Percentiles rank a stretch among this genome's conserved stretches.
These are phyloP conservation scores for Cladopsammia gracilis DNA, from an alignment of 64 coral and sea anemone species.

Conservation along the genomic window DNA sequence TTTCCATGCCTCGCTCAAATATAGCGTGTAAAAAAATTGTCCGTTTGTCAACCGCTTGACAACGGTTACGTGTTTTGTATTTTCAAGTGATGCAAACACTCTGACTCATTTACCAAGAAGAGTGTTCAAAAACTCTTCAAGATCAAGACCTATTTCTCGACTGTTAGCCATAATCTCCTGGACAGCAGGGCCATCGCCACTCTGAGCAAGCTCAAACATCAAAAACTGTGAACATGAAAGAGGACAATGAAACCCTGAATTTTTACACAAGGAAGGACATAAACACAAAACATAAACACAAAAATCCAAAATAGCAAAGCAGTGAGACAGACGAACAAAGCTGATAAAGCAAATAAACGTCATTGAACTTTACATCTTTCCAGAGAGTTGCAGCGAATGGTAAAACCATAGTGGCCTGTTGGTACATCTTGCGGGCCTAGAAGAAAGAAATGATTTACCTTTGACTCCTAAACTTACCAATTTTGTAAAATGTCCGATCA, in stretches of 20 bases:
- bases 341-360: background rate
- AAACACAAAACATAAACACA: background rate
- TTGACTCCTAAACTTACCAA: too few species aligned
- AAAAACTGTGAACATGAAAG: conserved; percentile 85
- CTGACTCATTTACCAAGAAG: conserved; percentile 68
- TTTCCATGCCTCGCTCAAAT: background rate
- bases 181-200: conserved; percentile 63
- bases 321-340: background rate
- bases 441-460: conserved; percentile 21
- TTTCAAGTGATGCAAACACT: background rate
- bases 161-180: conserved; percentile 68
- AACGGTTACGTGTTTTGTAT: background rate
- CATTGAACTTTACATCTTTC: conserved; percentile 96
- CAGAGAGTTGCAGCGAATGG: conserved; percentile 93
- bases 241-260: conserved; percentile 14
- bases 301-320: background rate
- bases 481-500: too few species aligned
- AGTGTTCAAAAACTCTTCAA: conserved; percentile 81
- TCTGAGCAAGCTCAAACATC: conserved; percentile 92
- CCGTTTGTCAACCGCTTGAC: background rate
- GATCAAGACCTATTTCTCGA: conserved; percentile 72
- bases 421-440: conserved; percentile 96
- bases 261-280: background rate
- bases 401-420: conserved; percentile 84
- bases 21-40: background rate